Base-by-base conservation (phyloP, 53 echinoderm and acorn worm species). In the Crossaster papposus region DNA sequence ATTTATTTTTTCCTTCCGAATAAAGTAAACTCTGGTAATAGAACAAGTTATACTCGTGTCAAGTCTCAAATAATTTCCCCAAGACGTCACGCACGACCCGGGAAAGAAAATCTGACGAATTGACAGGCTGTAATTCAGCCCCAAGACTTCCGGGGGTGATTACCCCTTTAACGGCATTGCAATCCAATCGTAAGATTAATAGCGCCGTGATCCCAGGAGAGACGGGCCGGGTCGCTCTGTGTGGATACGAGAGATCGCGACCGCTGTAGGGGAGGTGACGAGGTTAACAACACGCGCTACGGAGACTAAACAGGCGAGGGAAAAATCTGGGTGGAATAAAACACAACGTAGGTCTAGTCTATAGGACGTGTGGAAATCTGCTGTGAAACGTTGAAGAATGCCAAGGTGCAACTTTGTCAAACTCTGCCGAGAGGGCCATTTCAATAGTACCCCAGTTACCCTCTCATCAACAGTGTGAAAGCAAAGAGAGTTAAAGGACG, bases 291-390 rank as follows among this genome's bases (percentile, higher is more conserved):
- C 54, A 73, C 32, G 51, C 85, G 83, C 36, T 50, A 83, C n/a
- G 70, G 70, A 83, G 70, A 83, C 64, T 83, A 83, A 68, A 83
- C 83, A 83, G n/a, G 81, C 34, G 51, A 55, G 31, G 68, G 28
- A 17, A 4, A 58, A 58, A 20, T 8, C 2, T 11, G 58, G 7
- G 58, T 0, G 58, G 12, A 58, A 15, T 14, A 58, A 14, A 58
- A 11, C 12, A 58, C 15, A n/a, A n/a, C n/a, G n/a, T n/a, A n/a
- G n/a, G n/a, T n/a, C n/a, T n/a, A n/a, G n/a, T n/a, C n/a, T n/a
- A n/a, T n/a, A 3, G 58, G 22, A 58, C 6, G 58, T 15, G 58
- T 58, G 58, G 22, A 58, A 52, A 58, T 17, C 17, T 17, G 17
- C 58, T 58, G 22, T 8, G 7, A 18, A 17, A 3, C 58, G 17